These are phyloP conservation scores for Poeciliopsis occidentalis DNA, from an alignment of 2,113 vertebrate species.

Conservation along the genomic window DNA sequence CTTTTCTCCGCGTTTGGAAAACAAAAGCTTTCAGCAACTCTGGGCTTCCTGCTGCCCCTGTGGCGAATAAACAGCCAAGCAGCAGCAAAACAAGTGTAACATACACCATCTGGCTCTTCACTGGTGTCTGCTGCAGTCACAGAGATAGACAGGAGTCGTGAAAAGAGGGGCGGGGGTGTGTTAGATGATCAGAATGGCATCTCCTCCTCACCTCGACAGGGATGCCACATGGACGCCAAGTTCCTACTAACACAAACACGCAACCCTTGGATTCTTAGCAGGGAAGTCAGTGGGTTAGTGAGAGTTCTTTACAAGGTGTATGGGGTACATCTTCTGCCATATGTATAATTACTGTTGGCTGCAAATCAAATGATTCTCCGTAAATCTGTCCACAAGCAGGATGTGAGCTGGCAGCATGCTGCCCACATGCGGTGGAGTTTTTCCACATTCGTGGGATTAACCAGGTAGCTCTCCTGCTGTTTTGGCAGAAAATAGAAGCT, in stretches of 20 bases:
- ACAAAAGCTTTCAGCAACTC: conserved; percentile 51
- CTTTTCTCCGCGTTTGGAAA: conserved; percentile 44
- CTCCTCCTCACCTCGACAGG: conserved; percentile 26
- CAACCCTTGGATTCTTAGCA: neutral
- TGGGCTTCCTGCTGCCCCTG: conserved; percentile 43
- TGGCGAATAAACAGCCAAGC: conserved; percentile 65
- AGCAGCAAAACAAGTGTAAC: conserved; percentile 75
- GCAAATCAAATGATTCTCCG: conserved; percentile 56
- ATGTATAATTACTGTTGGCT: conserved; percentile 52
- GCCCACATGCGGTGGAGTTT: conserved; percentile 21
- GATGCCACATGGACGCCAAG: conserved; percentile 16
- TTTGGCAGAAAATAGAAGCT: conserved; percentile 21
- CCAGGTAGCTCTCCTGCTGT: conserved; percentile 13
- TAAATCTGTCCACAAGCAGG: conserved; percentile 54
- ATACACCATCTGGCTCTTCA: conserved; percentile 73
- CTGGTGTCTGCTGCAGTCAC: conserved; percentile 54
- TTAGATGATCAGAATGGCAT: conserved; percentile 31
- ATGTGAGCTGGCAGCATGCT: conserved; percentile 28
- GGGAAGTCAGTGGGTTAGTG: neutral
- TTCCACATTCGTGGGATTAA: neutral
- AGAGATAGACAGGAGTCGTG: conserved; percentile 36
- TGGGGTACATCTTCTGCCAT: conserved; percentile 23
- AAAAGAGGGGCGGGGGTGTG: conserved; percentile 18
- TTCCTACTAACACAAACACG: conserved; percentile 23
- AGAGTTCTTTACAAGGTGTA: conserved; percentile 31